Percentiles rank a stretch among this genome's conserved stretches.
These are phyloP conservation scores for Drosophila austrosaltans DNA, from an alignment of 2,888 invertebrate genomes.

Conservation along the genomic window DNA sequence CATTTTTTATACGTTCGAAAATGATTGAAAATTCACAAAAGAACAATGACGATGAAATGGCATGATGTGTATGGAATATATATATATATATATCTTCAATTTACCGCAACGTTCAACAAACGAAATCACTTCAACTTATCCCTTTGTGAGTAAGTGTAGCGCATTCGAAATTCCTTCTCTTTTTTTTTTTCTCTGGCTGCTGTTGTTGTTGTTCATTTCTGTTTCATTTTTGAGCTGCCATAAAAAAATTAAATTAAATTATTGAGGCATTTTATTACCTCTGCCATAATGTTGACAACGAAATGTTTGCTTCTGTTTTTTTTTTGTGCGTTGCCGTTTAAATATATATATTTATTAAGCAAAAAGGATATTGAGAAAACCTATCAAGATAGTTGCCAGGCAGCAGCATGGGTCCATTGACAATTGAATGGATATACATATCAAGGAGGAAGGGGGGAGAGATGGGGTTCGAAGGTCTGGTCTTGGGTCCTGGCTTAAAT, in stretches of 20 bases:
- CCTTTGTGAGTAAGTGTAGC: constrained; percentile 18
- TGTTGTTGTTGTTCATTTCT: too few species aligned
- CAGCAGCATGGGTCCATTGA: constrained; percentile 32
- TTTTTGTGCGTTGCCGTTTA: constrained; percentile 34
- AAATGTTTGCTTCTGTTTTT: constrained; percentile 45
- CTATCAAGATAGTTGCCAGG: constrained; percentile 67
- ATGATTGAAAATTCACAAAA: constrained; percentile 9
- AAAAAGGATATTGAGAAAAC: constrained; percentile 64
- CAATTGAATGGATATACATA: constrained; percentile 42
- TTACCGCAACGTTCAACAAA: neutral
- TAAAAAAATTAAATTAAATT: constrained; percentile 64
- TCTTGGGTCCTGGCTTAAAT: constrained; percentile 56
- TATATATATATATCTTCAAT: neutral
- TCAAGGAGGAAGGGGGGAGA: too few species aligned
- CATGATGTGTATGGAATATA: neutral
- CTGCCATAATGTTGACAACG: constrained; percentile 31
- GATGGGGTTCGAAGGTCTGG: constrained; percentile 20
- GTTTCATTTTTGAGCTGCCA: constrained; percentile 27
- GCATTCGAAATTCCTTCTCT: constrained; percentile 45
- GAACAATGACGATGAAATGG: neutral
- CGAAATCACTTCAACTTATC: neutral
- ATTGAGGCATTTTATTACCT: constrained; percentile 64
- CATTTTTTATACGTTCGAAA: neutral
- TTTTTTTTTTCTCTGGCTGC: neutral
- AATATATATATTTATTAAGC: constrained; percentile 62